Percentiles rank a stretch among this genome's conserved stretches.
Evolutionary conservation across 2,113 vertebrate species (phyloP).

Genomic region (Atrichornis clamosus): DNA sequence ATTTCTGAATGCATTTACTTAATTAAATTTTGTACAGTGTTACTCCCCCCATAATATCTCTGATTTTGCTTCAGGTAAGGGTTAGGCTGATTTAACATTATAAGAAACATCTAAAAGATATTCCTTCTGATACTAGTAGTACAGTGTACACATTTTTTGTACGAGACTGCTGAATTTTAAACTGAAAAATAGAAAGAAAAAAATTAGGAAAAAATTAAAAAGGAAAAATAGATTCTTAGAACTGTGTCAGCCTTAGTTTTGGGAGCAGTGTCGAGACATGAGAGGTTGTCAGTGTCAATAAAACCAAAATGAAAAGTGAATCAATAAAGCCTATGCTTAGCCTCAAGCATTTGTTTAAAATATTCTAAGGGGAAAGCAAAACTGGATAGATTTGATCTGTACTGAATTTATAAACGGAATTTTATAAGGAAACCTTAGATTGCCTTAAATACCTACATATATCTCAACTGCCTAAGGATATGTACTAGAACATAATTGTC

Average conservation of each 20-base stretch:
- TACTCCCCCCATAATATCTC: background rate
- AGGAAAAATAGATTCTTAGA: background rate
- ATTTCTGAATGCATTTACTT: background rate
- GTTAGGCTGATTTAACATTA: background rate
- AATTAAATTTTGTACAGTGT: background rate
- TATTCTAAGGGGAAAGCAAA: background rate
- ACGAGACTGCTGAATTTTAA: background rate
- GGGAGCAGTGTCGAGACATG: background rate
- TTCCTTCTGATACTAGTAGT: background rate
- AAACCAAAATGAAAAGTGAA: background rate
- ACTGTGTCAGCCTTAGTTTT: accelerated
- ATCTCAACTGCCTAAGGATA: background rate
- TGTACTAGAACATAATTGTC: background rate
- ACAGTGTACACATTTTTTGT: background rate
- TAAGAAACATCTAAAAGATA: background rate
- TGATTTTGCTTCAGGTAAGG: background rate
- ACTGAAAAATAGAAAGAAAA: background rate
- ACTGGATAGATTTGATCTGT: background rate
- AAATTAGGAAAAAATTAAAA: background rate
- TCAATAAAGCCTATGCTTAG: background rate
- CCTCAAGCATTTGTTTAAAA: background rate
- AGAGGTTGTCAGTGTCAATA: background rate
- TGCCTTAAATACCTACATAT: background rate
- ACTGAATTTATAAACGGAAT: background rate
- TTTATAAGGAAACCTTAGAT: background rate